Percentiles rank a stretch among this genome's conserved stretches.
phyloP scores from a whole-genome alignment of 1,140 invertebrate genomes.

The Teleogryllus occipitalis region DNA sequence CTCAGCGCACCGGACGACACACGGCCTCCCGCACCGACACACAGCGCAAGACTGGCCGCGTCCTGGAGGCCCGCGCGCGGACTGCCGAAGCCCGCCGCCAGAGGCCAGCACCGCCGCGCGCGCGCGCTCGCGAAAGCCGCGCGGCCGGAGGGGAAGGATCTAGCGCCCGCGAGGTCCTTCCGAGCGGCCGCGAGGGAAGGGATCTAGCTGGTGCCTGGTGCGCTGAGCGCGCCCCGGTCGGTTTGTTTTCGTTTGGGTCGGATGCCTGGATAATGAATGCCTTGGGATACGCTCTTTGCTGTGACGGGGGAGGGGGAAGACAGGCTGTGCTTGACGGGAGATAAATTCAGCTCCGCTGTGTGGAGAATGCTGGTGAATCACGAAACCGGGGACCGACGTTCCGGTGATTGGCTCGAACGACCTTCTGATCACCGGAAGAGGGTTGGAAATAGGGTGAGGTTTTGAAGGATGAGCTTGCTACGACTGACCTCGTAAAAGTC shows the following conservation, averaged over 20 bases:
- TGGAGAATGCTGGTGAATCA: not conserved
- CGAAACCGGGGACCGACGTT: not conserved
- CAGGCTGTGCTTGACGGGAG: not conserved
- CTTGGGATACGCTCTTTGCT: not conserved
- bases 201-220: not conserved
- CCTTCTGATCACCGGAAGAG: not conserved
- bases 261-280: not conserved
- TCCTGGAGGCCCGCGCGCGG: too few relatives aligned
- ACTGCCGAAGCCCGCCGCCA: not conserved
- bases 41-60: not conserved
- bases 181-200: not conserved
- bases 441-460: not conserved
- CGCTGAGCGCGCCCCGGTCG: not conserved
- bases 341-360: not conserved
- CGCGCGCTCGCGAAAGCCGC: not conserved
- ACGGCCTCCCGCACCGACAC: not conserved
- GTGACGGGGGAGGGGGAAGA: not conserved
- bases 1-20: not conserved
- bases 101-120: not conserved
- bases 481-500: not conserved
- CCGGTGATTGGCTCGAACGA: not conserved
- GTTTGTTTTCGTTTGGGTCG: constrained; percentile 3
- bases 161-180: not conserved
- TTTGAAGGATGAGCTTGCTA: not conserved
- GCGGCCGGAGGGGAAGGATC: not conserved